phyloP scores from a whole-genome alignment of 2,888 invertebrate species.

The Apeira syringaria region DNA sequence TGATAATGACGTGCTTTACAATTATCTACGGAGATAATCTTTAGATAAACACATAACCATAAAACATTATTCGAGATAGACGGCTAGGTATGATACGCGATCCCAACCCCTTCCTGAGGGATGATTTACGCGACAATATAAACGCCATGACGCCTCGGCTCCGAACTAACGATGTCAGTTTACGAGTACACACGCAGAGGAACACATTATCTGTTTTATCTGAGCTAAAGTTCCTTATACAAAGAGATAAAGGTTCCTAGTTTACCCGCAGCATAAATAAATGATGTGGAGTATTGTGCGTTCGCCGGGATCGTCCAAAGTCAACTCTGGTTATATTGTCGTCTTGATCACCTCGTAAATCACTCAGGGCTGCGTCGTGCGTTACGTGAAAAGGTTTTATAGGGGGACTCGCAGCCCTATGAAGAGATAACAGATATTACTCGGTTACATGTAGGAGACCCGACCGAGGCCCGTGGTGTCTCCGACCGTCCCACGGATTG shows the following conservation, averaged over 20 bases:
- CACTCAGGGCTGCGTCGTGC: constrained; percentile 60
- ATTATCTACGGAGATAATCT: constrained; percentile 40
- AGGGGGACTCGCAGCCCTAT: constrained; percentile 50
- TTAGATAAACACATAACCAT: constrained; percentile 30
- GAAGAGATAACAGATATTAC: constrained; percentile 60
- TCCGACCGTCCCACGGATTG: too few relatives aligned
- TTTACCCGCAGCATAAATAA: constrained; percentile 75
- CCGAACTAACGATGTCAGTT: constrained; percentile 42
- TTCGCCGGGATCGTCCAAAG: constrained; percentile 65
- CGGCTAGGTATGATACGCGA: constrained; percentile 13
- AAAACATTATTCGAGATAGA: constrained; percentile 32
- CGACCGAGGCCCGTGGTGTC: too few relatives aligned
- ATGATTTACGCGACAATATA: constrained; percentile 47
- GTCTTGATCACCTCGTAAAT: constrained; percentile 63
- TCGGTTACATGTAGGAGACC: constrained; percentile 30
- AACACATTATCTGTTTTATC: constrained; percentile 77
- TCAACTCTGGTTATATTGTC: constrained; percentile 68
- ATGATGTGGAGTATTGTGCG: constrained; percentile 69
- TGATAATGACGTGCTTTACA: constrained; percentile 46
- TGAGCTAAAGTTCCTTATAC: constrained; percentile 66
- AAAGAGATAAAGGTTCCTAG: constrained; percentile 75
- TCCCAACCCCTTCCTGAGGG: constrained; percentile 37
- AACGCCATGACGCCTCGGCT: constrained; percentile 61
- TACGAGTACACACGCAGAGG: constrained; percentile 73
- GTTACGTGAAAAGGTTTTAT: constrained; percentile 71